Evolutionary conservation across 2,113 vertebrate species (phyloP), one percentile per base, ranked within the genome.

Genomic region (Cyanoramphus novaezelandiae): DNA sequence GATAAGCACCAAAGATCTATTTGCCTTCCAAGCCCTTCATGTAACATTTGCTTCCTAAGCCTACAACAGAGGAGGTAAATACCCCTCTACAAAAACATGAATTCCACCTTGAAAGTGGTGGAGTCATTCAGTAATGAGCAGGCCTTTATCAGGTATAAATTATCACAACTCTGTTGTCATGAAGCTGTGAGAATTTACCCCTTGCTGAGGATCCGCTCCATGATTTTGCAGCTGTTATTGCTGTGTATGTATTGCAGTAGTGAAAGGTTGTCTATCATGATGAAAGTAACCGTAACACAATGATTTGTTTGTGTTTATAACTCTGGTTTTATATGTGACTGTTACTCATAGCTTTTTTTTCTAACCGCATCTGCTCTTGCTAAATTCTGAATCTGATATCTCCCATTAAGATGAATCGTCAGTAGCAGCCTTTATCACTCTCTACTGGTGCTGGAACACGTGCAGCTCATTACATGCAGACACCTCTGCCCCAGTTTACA

Each of bases 201-300:
- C 33, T 52, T 86, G 67, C 64, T 81, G 64, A 90, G 37, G 69
- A 92, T 81, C 76, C 84, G 69, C 77, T 62, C 81, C 63, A 78
- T 57, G 62, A 92, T 81, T 93, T 81, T 88, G 65, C 62, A 79
- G 83, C 44, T 94, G 92, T 85, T 92, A 81, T 88, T 86, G 50
- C 68, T 82, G 52, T 79, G 19, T 44, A 7, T 27, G n/a, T 88
- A 52, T 62, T 92, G 44, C 11, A 62, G 57, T 5, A 37, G 49
- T 82, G 69, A 91, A 90, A 91, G 55, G 57, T 46, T 88, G 87
- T 63, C 93, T 88, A 43, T 92, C 88, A 71, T 7, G 43, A 83
- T 55, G 77, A 78, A 90, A 92, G 50, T 7, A 17, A 90, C 69
- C 2, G 0, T 39, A 92, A 43, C 64, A 52, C 67, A 57, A 44